phyloP scores from a whole-genome alignment of 2,113 vertebrate genomes.

The Peromyscus maniculatus region DNA sequence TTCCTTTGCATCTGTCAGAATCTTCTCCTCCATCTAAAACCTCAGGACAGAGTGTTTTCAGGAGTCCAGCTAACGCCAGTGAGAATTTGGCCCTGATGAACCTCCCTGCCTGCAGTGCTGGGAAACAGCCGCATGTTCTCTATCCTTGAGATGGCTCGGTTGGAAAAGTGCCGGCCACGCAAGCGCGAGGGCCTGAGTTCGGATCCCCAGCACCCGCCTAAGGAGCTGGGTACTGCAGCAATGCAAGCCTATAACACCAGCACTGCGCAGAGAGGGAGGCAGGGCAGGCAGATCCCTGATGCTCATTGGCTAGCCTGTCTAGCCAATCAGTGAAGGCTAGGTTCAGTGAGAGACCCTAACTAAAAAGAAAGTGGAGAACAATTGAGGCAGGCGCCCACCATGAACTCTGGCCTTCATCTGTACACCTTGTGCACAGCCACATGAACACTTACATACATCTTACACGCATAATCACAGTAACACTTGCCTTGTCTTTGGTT shows the following conservation, averaged over 20 bases:
- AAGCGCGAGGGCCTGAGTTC: background rate
- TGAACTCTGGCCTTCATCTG: background rate
- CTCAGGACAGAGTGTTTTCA: background rate
- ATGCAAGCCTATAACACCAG: background rate
- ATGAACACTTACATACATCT: background rate
- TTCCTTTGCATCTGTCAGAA: rapidly evolving
- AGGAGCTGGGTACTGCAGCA: too few species aligned
- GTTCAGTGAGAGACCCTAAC: background rate
- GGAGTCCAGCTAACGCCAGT: background rate
- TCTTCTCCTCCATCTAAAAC: background rate
- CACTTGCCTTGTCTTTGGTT: background rate
- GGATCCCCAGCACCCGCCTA: background rate
- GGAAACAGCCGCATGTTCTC: background rate
- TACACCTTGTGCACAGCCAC: background rate
- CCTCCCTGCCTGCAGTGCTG: background rate
- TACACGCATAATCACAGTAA: background rate
- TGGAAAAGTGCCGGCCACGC: background rate
- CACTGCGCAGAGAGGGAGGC: background rate
- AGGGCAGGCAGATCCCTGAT: background rate
- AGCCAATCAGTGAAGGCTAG: background rate
- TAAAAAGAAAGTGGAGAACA: background rate
- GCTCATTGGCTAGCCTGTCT: background rate
- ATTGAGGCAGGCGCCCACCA: background rate
- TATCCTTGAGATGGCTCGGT: background rate
- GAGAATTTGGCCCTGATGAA: background rate